A percentile compares a stretch with the other conserved stretches of the same genome.
Evolutionary conservation across 1,140 invertebrate species (phyloP).

Genomic region (Contarinia nasturtii): DNA sequence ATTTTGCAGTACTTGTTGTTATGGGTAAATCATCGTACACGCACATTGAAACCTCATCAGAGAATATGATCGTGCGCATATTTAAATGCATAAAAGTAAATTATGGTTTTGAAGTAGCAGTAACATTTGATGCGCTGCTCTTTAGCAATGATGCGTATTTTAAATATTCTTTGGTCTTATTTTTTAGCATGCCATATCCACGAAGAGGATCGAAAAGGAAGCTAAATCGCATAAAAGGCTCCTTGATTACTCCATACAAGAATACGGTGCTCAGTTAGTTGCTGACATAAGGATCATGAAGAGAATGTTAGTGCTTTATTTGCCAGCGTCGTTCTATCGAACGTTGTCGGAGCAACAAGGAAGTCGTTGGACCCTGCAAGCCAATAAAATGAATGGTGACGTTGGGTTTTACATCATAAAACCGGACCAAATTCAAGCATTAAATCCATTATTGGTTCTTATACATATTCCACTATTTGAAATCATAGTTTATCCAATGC

Average conservation of each 20-base stretch:
- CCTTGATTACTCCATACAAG: constrained; percentile 1
- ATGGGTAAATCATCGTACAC: constrained; percentile 54
- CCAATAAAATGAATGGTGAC: constrained; percentile 45
- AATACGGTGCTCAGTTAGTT: background rate
- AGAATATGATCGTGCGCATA: constrained; percentile 59
- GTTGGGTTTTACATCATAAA: constrained; percentile 36
- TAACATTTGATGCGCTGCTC: too few species aligned
- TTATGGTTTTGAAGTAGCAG: constrained; percentile 13
- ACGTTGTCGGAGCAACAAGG: constrained; percentile 36
- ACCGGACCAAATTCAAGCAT: constrained; percentile 53
- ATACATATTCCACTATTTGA: constrained; percentile 60
- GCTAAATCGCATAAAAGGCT: too few species aligned
- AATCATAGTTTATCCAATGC: constrained; percentile 5
- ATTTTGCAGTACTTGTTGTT: constrained; percentile 39
- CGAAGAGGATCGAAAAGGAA: too few species aligned
- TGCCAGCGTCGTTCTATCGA: background rate
- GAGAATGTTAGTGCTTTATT: background rate
- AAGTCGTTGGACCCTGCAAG: constrained; percentile 36
- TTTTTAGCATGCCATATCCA: too few species aligned
- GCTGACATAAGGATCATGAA: constrained; percentile 9
- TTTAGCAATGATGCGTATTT: too few species aligned
- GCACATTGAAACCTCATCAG: constrained; percentile 50
- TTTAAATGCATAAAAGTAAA: constrained; percentile 42
- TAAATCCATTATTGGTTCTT: constrained; percentile 57
- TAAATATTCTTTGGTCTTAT: too few species aligned